These are phyloP conservation scores for Nyctibius bracteatus DNA, from an alignment of 2,113 vertebrate genomes.

Conservation along the genomic window DNA sequence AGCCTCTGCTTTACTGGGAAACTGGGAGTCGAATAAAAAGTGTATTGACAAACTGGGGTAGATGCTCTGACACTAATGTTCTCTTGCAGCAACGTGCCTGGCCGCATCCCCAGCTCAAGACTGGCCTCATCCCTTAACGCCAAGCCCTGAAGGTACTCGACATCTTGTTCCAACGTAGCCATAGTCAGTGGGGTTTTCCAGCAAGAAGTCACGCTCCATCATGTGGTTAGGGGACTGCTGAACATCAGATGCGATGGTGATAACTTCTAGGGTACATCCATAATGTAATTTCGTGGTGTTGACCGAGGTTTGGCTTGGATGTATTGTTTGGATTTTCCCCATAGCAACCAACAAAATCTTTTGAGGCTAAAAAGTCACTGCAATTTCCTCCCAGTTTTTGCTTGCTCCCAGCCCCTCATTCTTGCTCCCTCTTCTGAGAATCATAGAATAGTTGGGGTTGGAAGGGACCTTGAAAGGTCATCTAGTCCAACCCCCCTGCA, in stretches of 20 bases:
- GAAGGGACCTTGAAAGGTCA: too few species aligned
- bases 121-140: rapidly evolving
- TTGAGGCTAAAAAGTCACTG: background rate
- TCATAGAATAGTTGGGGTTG: too few species aligned
- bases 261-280: background rate
- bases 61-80: rapidly evolving
- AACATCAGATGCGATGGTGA: background rate
- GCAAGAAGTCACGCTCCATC: rapidly evolving
- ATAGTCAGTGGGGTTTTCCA: background rate
- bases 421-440: background rate
- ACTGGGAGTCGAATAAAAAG: background rate
- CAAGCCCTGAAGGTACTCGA: rapidly evolving
- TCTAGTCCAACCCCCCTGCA: too few species aligned
- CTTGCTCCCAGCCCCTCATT: background rate
- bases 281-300: background rate
- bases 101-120: background rate
- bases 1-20: background rate
- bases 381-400: background rate
- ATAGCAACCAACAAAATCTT: background rate
- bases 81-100: background rate
- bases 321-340: background rate
- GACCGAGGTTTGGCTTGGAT: background rate
- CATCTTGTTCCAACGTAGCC: rapidly evolving
- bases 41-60: background rate
- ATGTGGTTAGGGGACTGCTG: background rate